A percentile compares a stretch with the other conserved stretches of the same genome.
These are phyloP conservation scores for Micrasema longulum DNA, from an alignment of 1,140 invertebrate species.

Conservation along the genomic window DNA sequence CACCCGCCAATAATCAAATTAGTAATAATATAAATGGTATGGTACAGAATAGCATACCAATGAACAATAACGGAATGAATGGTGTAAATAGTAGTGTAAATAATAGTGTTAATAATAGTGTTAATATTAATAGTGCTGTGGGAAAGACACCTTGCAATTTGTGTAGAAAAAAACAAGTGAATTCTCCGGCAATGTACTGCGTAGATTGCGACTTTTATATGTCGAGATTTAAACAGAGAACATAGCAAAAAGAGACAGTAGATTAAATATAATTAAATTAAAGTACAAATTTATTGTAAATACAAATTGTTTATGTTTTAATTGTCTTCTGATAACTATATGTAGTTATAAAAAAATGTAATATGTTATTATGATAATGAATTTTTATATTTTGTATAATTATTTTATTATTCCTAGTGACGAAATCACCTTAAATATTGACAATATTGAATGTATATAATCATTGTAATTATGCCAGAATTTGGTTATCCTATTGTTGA, in stretches of 20 bases:
- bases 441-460: constrained; percentile 4
- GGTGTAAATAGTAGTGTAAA: constrained; percentile 16
- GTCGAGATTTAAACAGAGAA: constrained; percentile 80
- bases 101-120: constrained; percentile 47
- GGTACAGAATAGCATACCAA: constrained; percentile 45
- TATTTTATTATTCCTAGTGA: constrained; percentile 31
- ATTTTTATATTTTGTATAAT: constrained; percentile 25
- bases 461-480: constrained; percentile 18
- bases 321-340: no score
- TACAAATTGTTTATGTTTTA: constrained; percentile 1
- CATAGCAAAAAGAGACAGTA: constrained; percentile 48
- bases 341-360: no score
- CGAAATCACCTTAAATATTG: constrained; percentile 12
- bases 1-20: constrained; percentile 48
- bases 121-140: constrained; percentile 55
- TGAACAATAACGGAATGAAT: constrained; percentile 23
- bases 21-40: constrained; percentile 46
- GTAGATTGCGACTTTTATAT: constrained; percentile 92
- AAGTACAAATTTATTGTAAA: constrained; percentile 32
- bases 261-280: constrained; percentile 8
- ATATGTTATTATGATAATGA: no score
- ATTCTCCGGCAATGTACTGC: constrained; percentile 83
- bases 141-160: constrained; percentile 78
- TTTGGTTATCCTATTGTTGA: constrained; percentile 29
- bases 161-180: constrained; percentile 85